phyloP scores from a whole-genome alignment of 2,888 invertebrate genomes.

The Oscheius onirici region DNA sequence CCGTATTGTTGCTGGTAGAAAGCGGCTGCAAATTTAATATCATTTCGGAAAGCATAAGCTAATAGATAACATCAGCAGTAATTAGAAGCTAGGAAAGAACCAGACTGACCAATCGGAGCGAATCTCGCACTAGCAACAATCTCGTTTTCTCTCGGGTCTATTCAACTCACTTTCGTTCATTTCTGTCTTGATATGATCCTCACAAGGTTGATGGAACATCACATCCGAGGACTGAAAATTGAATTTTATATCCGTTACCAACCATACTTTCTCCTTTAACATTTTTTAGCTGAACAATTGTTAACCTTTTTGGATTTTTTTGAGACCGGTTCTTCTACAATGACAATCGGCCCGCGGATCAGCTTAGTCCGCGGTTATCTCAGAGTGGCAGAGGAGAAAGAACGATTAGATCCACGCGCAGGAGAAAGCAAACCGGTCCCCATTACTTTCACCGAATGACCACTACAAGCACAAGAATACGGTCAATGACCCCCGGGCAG shows the following conservation, averaged over 20 bases:
- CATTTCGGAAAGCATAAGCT: neutral
- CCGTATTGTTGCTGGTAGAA: constrained; percentile 6
- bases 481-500: constrained; percentile 6
- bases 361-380: constrained; percentile 26
- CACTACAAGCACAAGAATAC: constrained; percentile 23
- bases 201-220: constrained; percentile 25
- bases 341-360: constrained; percentile 22
- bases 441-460: constrained; percentile 32
- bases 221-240: constrained; percentile 26
- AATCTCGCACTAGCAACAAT: constrained; percentile 6
- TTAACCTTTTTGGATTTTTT: constrained; percentile 4
- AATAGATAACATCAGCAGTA: neutral
- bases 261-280: neutral
- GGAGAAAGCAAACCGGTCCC: constrained; percentile 26
- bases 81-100: neutral
- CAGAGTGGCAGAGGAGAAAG: constrained; percentile 29
- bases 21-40: neutral
- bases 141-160: constrained; percentile 37
- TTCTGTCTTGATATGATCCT: constrained; percentile 27
- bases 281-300: neutral
- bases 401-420: constrained; percentile 28
- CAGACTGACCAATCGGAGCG: constrained; percentile 21
- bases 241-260: neutral
- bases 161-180: constrained; percentile 32
- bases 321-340: constrained; percentile 16